phyloP scores from a whole-genome alignment of 2,113 vertebrate species.

The Eolophus roseicapilla region DNA sequence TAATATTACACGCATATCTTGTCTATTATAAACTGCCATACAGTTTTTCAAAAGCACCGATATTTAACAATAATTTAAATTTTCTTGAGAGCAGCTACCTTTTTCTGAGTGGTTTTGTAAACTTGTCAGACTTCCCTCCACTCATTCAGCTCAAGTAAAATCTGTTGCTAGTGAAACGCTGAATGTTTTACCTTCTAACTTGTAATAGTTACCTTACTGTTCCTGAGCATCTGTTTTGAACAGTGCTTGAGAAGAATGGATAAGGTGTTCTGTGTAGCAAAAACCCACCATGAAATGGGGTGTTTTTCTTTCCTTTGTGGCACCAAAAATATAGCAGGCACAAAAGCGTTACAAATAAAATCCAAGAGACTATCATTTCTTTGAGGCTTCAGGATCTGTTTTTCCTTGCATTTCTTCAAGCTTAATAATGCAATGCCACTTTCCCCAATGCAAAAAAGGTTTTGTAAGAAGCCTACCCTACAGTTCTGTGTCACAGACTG shows the following conservation, averaged over 20 bases:
- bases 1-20: slow-evolving; percentile 29
- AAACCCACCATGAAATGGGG: background rate
- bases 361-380: background rate
- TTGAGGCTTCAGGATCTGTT: background rate
- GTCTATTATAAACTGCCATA: background rate
- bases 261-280: background rate
- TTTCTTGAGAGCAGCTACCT: slow-evolving; percentile 30
- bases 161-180: background rate
- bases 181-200: background rate
- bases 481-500: background rate
- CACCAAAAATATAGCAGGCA: background rate
- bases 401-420: background rate
- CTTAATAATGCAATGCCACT: background rate
- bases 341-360: background rate
- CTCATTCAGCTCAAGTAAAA: background rate
- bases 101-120: slow-evolving; percentile 26
- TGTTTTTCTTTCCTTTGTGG: background rate
- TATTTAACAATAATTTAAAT: slow-evolving; percentile 52
- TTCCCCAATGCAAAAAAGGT: background rate
- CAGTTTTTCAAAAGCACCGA: slow-evolving; percentile 6
- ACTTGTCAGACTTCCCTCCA: background rate
- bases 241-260: background rate
- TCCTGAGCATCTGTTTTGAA: background rate
- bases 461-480: background rate
- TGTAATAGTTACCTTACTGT: background rate